phyloP scores from a whole-genome alignment of 2,113 vertebrate genomes.

The Ictidomys tridecemlineatus region DNA sequence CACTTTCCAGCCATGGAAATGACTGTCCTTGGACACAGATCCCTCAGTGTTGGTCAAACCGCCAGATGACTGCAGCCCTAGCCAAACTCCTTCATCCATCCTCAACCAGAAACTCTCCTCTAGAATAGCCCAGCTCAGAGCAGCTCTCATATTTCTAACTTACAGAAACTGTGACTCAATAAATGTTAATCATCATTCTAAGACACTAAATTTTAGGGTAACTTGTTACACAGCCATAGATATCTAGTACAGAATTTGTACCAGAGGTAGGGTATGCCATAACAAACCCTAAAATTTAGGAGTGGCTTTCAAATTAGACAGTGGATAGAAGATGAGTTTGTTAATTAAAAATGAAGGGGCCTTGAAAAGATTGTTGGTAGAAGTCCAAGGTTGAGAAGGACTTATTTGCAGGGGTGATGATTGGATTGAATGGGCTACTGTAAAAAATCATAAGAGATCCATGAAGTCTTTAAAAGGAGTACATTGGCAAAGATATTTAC shows the following conservation, averaged over 20 bases:
- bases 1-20: not conserved
- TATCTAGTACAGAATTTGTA: not conserved
- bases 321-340: not conserved
- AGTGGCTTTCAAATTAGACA: not conserved
- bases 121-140: not conserved
- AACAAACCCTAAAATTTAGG: not conserved
- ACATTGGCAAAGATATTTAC: not conserved
- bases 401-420: not conserved
- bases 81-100: not conserved
- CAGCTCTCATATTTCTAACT: not conserved
- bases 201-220: not conserved
- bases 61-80: not conserved
- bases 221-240: not conserved
- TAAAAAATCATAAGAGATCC: not conserved
- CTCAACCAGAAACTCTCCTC: not conserved
- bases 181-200: not conserved
- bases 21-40: not conserved
- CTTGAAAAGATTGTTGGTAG: not conserved
- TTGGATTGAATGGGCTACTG: not conserved
- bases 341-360: not conserved
- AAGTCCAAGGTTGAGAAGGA: not conserved
- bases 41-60: not conserved
- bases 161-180: not conserved
- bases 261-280: not conserved
- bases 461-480: not conserved